Base-by-base conservation (phyloP, 2,113 vertebrate genomes). In the Scalopus aquaticus region DNA sequence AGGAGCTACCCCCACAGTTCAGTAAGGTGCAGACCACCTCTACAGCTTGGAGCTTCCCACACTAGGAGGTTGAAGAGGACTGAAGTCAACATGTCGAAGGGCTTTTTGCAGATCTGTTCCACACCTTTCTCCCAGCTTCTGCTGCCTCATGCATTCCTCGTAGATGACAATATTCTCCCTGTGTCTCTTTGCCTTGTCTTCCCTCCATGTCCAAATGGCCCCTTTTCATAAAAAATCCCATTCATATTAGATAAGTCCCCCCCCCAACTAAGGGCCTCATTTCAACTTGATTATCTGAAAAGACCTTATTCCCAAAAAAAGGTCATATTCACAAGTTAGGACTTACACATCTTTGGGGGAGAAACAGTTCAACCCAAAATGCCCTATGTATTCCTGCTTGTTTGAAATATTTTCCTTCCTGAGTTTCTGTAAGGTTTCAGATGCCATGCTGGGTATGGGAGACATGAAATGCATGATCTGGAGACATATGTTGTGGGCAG, bases 281-380 rank as follows among this genome's bases (percentile, higher is more conserved):
- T n/a, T 90, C 64, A 72, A 82, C 22, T 90, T 32, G 44, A 80
- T 80, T 8, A 19, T 15, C 12, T n/a, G 8, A 35, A 79, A 86
- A 92, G 35, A 88, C 26, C 16, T 32, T 84, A 58, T 77, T 81
- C 93, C 37, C 62, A 89, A 91, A 89, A n/a, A 54, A 77, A 85
- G 24, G 13, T 49, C 42, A 44, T 32, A 79, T 37, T 85, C 44
- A 54, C 62, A 49, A 5, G 9, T 65, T 65, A 64, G 32, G 56
- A 65, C 56, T 77, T 88, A 4, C 70, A 16, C 11, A 85, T 76
- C 72, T 80, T 76, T 69, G 69, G 37, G 69, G 11, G 17, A 13
- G 39, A 49, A 15, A 80, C 3, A 65, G 10, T 65, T 65, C 16
- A 72, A 42, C 56, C 46, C 44, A 32, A 42, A 56, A 56, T 20